Evolutionary conservation across 2,797 vertebrate species (phyloP).

Genomic region (Onychomys arenicola): DNA sequence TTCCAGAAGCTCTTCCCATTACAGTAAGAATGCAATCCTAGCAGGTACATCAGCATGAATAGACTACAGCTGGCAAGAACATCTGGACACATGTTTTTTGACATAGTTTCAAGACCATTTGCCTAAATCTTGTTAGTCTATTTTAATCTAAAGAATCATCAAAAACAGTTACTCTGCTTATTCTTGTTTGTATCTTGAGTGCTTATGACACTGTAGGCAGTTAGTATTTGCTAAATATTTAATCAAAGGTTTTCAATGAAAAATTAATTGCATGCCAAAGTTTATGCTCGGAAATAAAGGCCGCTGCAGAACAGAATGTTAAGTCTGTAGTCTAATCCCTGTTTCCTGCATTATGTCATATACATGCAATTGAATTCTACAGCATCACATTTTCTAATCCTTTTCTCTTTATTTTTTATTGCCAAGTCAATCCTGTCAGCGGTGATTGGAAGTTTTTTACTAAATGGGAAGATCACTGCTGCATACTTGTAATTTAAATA

Average conservation of each 20-base stretch:
- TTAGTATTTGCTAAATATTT: conserved; percentile 22
- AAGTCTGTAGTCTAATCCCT: background rate
- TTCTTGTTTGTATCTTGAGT: background rate
- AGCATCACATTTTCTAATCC: background rate
- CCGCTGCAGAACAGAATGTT: background rate
- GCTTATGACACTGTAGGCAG: background rate
- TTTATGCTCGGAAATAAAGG: background rate
- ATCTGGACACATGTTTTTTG: background rate
- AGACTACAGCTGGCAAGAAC: background rate
- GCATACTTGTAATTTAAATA: background rate
- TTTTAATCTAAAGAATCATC: background rate
- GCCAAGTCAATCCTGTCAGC: background rate
- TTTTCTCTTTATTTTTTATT: background rate
- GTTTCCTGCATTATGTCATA: background rate
- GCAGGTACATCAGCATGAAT: too few species aligned
- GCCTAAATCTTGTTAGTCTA: background rate
- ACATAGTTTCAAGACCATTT: background rate
- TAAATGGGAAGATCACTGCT: background rate
- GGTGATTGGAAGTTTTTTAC: background rate
- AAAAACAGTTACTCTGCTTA: background rate
- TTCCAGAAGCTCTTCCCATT: too few species aligned
- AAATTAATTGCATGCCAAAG: background rate
- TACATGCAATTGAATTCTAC: background rate
- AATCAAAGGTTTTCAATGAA: conserved; percentile 14
- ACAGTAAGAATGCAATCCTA: rapidly evolving